These are phyloP conservation scores for Oplegnathus fasciatus DNA, from an alignment of 2,113 vertebrate species.

Conservation along the genomic window DNA sequence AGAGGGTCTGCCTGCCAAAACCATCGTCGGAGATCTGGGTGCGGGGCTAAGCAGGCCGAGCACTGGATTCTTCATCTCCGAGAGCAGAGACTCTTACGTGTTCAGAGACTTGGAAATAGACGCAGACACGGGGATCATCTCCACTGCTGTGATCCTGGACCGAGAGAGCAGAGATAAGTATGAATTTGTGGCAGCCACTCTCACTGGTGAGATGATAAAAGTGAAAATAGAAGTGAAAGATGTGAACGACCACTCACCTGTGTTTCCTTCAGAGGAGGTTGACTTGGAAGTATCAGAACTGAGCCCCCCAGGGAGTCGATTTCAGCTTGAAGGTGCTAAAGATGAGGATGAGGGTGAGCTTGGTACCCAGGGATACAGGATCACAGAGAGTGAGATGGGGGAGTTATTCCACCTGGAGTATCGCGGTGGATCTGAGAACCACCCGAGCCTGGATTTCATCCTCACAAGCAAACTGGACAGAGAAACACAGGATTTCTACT, in stretches of 20 bases:
- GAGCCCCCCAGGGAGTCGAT: conserved; percentile 86
- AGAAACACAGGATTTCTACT: conserved; percentile 84
- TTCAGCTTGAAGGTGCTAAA: conserved; percentile 88
- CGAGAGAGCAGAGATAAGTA: conserved; percentile 89
- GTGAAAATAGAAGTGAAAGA: conserved; percentile 89
- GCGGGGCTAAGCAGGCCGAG: conserved; percentile 81
- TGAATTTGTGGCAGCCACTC: conserved; percentile 91
- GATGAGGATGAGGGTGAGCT: conserved; percentile 89
- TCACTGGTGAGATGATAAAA: conserved; percentile 89
- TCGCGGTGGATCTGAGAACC: conserved; percentile 53
- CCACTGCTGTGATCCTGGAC: conserved; percentile 89
- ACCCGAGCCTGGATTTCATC: conserved; percentile 85
- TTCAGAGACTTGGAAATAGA: conserved; percentile 92
- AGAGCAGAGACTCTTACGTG: conserved; percentile 90
- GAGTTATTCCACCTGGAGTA: conserved; percentile 79
- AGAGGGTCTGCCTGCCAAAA: conserved; percentile 89
- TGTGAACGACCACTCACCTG: conserved; percentile 91
- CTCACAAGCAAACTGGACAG: conserved; percentile 87
- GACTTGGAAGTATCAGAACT: conserved; percentile 89
- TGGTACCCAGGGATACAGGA: conserved; percentile 88
- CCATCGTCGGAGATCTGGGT: conserved; percentile 90
- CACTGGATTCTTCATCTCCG: conserved; percentile 92
- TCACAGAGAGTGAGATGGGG: conserved; percentile 71
- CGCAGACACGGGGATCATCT: conserved; percentile 90
- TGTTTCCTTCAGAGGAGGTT: conserved; percentile 83